Conservation (phyloP, 2,888 invertebrate species). For the Rhagium mordax region DNA sequence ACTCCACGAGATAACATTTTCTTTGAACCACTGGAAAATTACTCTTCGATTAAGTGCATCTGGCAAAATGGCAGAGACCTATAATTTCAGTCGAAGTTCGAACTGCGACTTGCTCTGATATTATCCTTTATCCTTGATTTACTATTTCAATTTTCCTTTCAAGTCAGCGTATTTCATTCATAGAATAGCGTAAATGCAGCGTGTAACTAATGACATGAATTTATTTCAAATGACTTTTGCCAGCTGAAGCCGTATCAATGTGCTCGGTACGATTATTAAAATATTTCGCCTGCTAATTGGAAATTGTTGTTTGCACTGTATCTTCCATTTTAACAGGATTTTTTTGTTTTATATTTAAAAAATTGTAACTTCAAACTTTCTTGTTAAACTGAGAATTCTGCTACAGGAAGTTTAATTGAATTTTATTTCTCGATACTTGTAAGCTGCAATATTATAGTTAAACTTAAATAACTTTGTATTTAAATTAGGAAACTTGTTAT, state of each 20-base stretch:
- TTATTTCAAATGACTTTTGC: not conserved
- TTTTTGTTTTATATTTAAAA: too few relatives aligned
- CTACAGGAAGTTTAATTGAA: constrained; percentile 19
- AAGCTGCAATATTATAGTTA: not conserved
- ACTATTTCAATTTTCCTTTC: not conserved
- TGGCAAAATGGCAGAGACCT: not conserved
- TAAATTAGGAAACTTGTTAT: constrained; percentile 10
- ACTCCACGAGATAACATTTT: not conserved
- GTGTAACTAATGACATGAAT: not conserved
- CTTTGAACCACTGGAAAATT: not conserved
- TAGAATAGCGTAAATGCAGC: not conserved
- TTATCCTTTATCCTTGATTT: not conserved
- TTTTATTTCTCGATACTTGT: constrained; percentile 25
- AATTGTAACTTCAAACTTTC: not conserved
- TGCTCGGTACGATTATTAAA: too few relatives aligned
- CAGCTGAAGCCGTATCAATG: not conserved
- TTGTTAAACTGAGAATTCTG: constrained; percentile 12
- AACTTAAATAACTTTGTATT: constrained; percentile 15
- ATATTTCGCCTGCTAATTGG: too few relatives aligned
- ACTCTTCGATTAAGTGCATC: not conserved
- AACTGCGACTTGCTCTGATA: not conserved
- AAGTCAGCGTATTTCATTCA: not conserved
- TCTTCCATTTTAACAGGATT: too few relatives aligned
- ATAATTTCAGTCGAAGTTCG: not conserved
- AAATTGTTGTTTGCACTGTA: too few relatives aligned